These are phyloP conservation scores for Drosophila flavopinicola DNA, from an alignment of 2,888 invertebrate genomes.

Conservation along the genomic window DNA sequence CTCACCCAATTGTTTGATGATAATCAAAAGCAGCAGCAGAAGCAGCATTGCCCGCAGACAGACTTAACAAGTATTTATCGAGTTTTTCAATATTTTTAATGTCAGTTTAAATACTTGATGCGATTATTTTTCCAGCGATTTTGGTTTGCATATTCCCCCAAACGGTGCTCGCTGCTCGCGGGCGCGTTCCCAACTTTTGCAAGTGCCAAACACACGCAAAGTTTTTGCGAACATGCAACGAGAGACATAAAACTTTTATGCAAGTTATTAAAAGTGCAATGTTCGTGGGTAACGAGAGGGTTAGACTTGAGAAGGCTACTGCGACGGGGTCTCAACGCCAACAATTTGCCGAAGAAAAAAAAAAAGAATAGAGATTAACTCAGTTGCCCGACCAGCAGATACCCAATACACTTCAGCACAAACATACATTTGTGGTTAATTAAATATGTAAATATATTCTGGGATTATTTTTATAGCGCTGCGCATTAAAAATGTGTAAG, in stretches of 20 bases:
- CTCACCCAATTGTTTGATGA: conserved; percentile 7
- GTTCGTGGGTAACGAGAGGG: conserved; percentile 16
- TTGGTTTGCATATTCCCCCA: conserved; percentile 57
- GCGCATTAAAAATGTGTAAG: too few species aligned
- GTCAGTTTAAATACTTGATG: conserved; percentile 81
- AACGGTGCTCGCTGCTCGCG: conserved; percentile 24
- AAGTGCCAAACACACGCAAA: conserved; percentile 80
- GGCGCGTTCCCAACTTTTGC: conserved; percentile 59
- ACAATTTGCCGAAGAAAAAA: conserved; percentile 39
- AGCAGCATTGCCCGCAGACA: conserved; percentile 32
- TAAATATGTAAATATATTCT: too few species aligned
- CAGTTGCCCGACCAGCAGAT: neutral
- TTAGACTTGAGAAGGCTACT: neutral
- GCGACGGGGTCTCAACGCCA: conserved; percentile 38
- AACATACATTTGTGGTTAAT: too few species aligned
- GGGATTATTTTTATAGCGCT: too few species aligned
- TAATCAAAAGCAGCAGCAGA: conserved; percentile 25
- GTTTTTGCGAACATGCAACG: conserved; percentile 66
- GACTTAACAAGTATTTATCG: conserved; percentile 80
- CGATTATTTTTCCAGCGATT: conserved; percentile 75
- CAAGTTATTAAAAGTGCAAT: conserved; percentile 79
- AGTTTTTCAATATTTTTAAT: conserved; percentile 82
- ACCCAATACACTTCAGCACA: neutral
- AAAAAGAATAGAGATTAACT: neutral
- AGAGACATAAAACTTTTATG: conserved; percentile 76